Evolutionary conservation across 1,140 invertebrate species (phyloP), one percentile per base, ranked within the genome.

Genomic region (Dendrolimus kikuchii): DNA sequence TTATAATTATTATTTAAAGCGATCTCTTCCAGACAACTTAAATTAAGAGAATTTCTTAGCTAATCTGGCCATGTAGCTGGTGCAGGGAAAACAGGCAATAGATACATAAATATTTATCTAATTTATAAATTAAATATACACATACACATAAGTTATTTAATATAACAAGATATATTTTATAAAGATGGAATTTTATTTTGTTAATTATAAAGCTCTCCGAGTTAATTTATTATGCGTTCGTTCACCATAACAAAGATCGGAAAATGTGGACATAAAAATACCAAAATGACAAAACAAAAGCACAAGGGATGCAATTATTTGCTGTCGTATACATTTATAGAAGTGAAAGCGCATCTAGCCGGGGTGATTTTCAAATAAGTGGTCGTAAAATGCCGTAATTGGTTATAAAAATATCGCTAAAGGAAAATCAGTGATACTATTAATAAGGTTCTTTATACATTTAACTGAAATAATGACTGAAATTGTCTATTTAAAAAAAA

Each of bases 301-400:
- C 59, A 64, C 55, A 60, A 60, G 62, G 59, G 56, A 59, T 55
- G 40, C 52, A 64, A 67, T 64, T 59, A 64, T 50, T 9, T 50
- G 23, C 38, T 4, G n/a, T 49, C 41, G 46, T 56, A 54, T 49
- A 60, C 49, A 64, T 62, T 60, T 52, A 57, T 58, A 56, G 48
- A 51, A 59, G 55, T 55, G 56, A 64, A 68, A 68, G 44, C 43
- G 49, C 40, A 46, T 51, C 53, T 54, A 50, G 50, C 51, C 42
- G 60, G 56, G 60, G 61, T 60, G 67, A 59, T 66, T 64, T 62
- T 53, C 51, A 54, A 57, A 66, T 74, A 77, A 79, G 75, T 75
- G 76, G 68, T 64, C 49, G 67, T 79, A 77, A 79, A 78, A 55
- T 44, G 47, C 56, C 53, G 56, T 68, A 66, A 71, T 66, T 64